Evolutionary conservation across 2,113 vertebrate species (phyloP).

Genomic region (Dasyornis broadbenti): DNA sequence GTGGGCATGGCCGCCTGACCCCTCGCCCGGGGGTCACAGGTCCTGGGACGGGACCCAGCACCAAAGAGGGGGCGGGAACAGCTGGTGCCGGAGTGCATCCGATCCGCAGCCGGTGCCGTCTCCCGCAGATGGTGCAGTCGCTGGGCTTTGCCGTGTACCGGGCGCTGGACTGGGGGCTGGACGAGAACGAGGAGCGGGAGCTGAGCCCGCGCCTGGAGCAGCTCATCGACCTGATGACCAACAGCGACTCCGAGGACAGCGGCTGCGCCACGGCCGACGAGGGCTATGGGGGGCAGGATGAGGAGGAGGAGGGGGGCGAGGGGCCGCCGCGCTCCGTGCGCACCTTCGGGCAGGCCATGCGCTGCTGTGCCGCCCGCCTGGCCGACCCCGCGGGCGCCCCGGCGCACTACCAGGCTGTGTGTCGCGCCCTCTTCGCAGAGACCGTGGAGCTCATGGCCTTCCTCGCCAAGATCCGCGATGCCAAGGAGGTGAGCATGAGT

Average conservation of each 20-base stretch:
- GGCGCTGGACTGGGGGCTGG: conserved; percentile 94
- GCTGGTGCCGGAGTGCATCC: fast-evolving
- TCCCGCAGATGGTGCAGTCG: conserved; percentile 86
- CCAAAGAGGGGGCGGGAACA: fast-evolving
- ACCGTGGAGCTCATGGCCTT: conserved; percentile 92
- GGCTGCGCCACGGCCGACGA: conserved; percentile 75
- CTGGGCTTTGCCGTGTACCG: conserved; percentile 92
- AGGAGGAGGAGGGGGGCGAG: conserved; percentile 74
- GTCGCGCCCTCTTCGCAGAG: conserved; percentile 88
- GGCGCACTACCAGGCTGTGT: conserved; percentile 91
- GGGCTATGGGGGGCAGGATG: conserved; percentile 90
- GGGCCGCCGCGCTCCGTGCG: conserved; percentile 64
- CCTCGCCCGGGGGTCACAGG: fast-evolving
- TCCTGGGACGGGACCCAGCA: background rate
- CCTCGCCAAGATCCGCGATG: conserved; percentile 85
- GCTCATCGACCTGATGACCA: conserved; percentile 91
- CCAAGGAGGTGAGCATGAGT: conserved; percentile 79
- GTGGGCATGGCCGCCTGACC: background rate
- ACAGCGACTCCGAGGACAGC: conserved; percentile 53
- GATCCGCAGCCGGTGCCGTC: background rate
- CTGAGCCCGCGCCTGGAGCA: conserved; percentile 88
- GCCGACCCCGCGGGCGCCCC: conserved; percentile 77
- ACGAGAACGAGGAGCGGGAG: conserved; percentile 91
- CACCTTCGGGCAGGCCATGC: conserved; percentile 84
- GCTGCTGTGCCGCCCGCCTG: conserved; percentile 80